Base-by-base conservation (phyloP, 2,797 vertebrate genomes). In the Arctocebus calabarensis region DNA sequence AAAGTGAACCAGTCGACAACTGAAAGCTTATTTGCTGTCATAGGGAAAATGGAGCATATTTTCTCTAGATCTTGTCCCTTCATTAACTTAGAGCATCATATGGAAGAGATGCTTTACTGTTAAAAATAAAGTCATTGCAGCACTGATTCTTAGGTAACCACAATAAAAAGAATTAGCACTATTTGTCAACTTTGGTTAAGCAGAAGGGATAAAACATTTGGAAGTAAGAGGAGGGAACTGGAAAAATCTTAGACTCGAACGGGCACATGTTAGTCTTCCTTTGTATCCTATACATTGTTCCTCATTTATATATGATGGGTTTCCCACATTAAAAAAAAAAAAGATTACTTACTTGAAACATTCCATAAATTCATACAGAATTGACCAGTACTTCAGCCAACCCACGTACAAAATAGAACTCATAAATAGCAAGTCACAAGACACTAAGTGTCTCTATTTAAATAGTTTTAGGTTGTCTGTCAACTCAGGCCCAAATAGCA, bases 21-120 rank as follows among this genome's bases (percentile, higher is more conserved):
- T 12, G 75, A 75, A 84, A 23, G 27, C 29, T 88, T 59, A 61
- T 23, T 95, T 96, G 92, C 70, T 97, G 84, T 83, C 96, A 48
- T 95, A 91, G 88, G 40, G 96, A 97, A 97, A 96, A 85, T 66
- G 34, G 25, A 90, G 27, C 86, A 19, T n/a, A 71, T 79, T 94
- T 95, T 91, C 43, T 87, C 34, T 16, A 71, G 68, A 87, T 90
- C 48, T 89, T 92, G 61, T 91, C 83, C 90, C 79, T 88, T 85
- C 70, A 52, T 90, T 92, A 88, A 91, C 59, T 84, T 94, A 75
- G 34, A 79, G 82, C 74, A 77, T 37, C 82, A 92, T 95, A 82
- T 37, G 78, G 81, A 71, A 95, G 71, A 95, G 48, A 59, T 75
- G 62, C 25, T 48, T 96, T 86, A 89, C 81, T 66, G 20, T 95